Conservation (phyloP, 1,140 invertebrate species). For the Drosophila gunungcola region DNA sequence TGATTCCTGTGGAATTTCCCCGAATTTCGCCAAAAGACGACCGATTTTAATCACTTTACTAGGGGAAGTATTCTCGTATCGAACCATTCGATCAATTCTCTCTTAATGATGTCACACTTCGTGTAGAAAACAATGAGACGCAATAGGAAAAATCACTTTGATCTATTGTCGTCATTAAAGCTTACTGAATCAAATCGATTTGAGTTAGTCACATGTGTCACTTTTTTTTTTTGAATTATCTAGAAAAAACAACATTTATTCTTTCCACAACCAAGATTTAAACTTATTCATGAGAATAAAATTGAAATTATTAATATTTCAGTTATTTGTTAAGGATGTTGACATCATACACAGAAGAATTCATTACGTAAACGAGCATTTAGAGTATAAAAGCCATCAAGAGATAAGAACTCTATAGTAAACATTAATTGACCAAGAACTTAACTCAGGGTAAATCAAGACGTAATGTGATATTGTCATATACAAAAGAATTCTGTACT, state of each 20-base stretch:
- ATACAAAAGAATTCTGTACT: no score
- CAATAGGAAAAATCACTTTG: constrained; percentile 28
- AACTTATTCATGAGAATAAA: background rate
- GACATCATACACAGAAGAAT: no score
- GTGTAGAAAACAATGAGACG: constrained; percentile 28
- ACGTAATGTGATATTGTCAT: no score
- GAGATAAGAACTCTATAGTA: no score
- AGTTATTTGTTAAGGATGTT: background rate
- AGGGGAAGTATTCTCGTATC: constrained; percentile 10
- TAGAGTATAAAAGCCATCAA: no score
- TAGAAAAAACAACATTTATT: background rate
- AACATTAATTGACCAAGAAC: no score
- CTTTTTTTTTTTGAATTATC: background rate
- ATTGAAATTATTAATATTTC: no score
- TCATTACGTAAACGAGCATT: no score
- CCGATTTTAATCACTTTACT: constrained; percentile 18
- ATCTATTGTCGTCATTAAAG: constrained; percentile 31
- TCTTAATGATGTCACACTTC: constrained; percentile 43
- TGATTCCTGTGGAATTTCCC: constrained; percentile 44
- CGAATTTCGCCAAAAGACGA: constrained; percentile 15
- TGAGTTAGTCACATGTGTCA: constrained; percentile 17
- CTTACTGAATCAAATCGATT: background rate
- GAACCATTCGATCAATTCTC: constrained; percentile 2
- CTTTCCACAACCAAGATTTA: background rate
- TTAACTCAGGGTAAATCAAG: no score